Evolutionary conservation across 2,888 invertebrate genomes (phyloP), one percentile per base, ranked within the genome.

Genomic region (Lutraria lutraria): DNA sequence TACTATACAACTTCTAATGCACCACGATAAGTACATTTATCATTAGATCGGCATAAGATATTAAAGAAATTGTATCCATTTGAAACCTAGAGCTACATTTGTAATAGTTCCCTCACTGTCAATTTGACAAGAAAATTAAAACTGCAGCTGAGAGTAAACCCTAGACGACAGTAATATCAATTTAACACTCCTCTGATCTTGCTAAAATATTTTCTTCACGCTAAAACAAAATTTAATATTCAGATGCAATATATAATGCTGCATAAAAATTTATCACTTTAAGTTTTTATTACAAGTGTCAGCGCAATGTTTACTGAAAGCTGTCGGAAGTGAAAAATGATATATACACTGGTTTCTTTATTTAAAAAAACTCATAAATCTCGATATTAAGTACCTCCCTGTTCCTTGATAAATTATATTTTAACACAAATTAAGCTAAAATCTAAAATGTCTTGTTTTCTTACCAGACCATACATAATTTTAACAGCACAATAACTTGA

Each of bases 21-120:
- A n/a, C 76, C 83, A 80, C 19, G 52, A 53, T 52, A 81, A 81
- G 81, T 21, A 54, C 81, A 81, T 53, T 81, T 54, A 54, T 81
- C 81, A 81, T 81, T 25, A 54, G 53, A 81, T 53, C 81, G 52
- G 81, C 81, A 81, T 81, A 81, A 76, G 34, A 76, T 76, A 76
- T 76, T 76, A 76, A 76, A 31, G 31, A 76, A 76, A 76, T 34
- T 19, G 29, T 76, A 34, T 31, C 34, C 76, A 76, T 76, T 76
- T 25, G 31, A 34, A 34, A 76, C 10, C 31, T 10, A 34, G 31
- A 34, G 15, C 19, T 19, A 72, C 34, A 31, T 25, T 76, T 76
- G 34, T 25, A 19, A 76, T 76, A 31, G 31, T 31, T 76, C 31
- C 34, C 34, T 34, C 34, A 76, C 25, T 19, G 76, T 68, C 21